A percentile compares a stretch with the other conserved stretches of the same genome.
These are phyloP conservation scores for Psophia crepitans DNA, from an alignment of 2,113 vertebrate genomes.

Conservation along the genomic window DNA sequence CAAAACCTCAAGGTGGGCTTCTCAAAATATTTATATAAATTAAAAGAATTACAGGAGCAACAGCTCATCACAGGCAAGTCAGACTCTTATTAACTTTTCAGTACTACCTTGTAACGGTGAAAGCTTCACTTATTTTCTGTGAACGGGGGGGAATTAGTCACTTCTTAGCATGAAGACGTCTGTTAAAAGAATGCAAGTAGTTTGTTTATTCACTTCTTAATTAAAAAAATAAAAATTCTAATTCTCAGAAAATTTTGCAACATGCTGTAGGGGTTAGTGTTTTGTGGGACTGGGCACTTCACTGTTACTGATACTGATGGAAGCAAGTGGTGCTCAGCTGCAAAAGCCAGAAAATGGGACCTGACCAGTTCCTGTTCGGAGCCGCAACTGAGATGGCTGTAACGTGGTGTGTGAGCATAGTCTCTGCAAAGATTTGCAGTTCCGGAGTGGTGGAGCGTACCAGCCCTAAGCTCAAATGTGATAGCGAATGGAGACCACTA, in stretches of 20 bases:
- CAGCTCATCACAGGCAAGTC: background rate
- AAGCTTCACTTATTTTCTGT: background rate
- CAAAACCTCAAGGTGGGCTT: background rate
- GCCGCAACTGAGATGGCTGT: background rate
- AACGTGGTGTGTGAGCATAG: background rate
- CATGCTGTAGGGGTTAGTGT: background rate
- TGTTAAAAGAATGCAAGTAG: background rate
- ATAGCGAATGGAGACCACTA: background rate
- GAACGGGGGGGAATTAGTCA: background rate
- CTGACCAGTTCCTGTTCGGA: background rate
- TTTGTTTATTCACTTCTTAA: background rate
- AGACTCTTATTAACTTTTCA: background rate
- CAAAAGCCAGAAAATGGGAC: background rate
- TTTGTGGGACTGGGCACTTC: background rate
- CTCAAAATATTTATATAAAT: conserved; percentile 13
- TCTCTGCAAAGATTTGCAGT: background rate
- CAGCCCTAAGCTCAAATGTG: background rate
- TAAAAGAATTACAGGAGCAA: background rate
- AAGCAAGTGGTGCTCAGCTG: background rate
- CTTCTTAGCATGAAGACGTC: background rate
- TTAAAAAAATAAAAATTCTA: background rate
- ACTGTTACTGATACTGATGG: background rate
- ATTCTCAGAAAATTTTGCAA: background rate
- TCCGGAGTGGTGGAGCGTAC: background rate
- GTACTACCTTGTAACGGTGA: background rate